phyloP scores from a whole-genome alignment of 1,140 invertebrate genomes.

The Olivierus martensii region DNA sequence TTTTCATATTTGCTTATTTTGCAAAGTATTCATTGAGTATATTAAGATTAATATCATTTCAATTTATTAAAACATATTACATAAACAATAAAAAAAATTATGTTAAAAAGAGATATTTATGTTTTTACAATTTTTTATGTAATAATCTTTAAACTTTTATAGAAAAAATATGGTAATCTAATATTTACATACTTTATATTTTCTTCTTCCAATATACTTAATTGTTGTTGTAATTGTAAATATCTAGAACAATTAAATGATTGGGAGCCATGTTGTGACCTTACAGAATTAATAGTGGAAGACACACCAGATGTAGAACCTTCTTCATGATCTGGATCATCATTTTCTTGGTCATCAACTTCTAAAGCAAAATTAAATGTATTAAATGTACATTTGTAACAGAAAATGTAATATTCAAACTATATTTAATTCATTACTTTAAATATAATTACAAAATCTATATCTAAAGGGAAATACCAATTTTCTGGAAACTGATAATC shows the following conservation, averaged over 20 bases:
- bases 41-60: no score
- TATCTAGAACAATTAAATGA: slow-evolving; percentile 35
- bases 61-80: no score
- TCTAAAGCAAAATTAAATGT: background rate
- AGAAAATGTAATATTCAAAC: background rate
- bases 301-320: slow-evolving; percentile 47
- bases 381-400: background rate
- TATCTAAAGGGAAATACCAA: no score
- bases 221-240: slow-evolving; percentile 33
- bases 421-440: slow-evolving; percentile 12
- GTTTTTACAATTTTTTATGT: no score
- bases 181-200: slow-evolving; percentile 33
- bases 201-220: slow-evolving; percentile 36
- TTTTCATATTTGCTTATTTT: no score
- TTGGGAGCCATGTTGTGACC: slow-evolving; percentile 38
- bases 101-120: no score
- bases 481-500: no score
- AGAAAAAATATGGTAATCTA: no score
- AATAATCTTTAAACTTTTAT: no score
- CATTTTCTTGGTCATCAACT: background rate
- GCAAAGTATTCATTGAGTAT: no score
- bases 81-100: no score
- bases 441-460: no score
- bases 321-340: slow-evolving; percentile 33
- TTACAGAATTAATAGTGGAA: slow-evolving; percentile 46